Evolutionary conservation across 2,888 invertebrate species (phyloP), one percentile per base, ranked within the genome.

Genomic region (Fissipunctia ypsillon): DNA sequence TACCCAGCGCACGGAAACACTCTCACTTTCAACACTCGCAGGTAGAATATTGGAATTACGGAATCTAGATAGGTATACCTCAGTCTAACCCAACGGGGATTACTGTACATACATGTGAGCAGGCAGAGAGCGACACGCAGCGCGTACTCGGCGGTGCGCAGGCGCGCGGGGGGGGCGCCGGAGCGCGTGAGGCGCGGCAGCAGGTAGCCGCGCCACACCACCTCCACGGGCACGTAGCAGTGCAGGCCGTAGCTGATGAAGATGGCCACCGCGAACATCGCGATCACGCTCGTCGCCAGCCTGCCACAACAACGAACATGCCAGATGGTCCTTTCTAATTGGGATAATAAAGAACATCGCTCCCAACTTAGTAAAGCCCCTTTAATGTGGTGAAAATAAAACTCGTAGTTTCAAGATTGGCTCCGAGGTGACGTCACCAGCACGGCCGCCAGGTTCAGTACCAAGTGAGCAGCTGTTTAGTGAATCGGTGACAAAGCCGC

Each of bases 191-290:
- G 88, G 2, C 91, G 89, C 2, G 95, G 93, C 54, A 97, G 93
- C 70, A 96, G 74, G 90, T 97, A 98, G 22, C 97, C 97, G 81
- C 98, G 98, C 99, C 99, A 99, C 61, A 98, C 97, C 80, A 99
- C 98, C 88, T 98, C 98, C 85, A 99, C 97, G 0, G 99, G 99
- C 48, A 99, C 99, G 94, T 99, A 99, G 93, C 99, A 98, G 91
- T 99, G 99, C 50, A 99, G 96, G 0, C 98, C 98, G 92, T 99
- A 99, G 19, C 99, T 98, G 75, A 99, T 97, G 94, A 98, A 99
- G 79, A 99, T 99, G 0, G 98, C 97, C 69, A 98, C 89, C 2
- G 98, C 97, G 83, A 98, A 95, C 94, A 98, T 97, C 1, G 97
- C 94, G 87, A 98, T 97, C 19, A 98, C 98, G 61, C 97, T 95